A percentile compares a stretch with the other conserved stretches of the same genome.
phyloP scores from a whole-genome alignment of 2,888 invertebrate species.

The Cylindroiulus punctatus region DNA sequence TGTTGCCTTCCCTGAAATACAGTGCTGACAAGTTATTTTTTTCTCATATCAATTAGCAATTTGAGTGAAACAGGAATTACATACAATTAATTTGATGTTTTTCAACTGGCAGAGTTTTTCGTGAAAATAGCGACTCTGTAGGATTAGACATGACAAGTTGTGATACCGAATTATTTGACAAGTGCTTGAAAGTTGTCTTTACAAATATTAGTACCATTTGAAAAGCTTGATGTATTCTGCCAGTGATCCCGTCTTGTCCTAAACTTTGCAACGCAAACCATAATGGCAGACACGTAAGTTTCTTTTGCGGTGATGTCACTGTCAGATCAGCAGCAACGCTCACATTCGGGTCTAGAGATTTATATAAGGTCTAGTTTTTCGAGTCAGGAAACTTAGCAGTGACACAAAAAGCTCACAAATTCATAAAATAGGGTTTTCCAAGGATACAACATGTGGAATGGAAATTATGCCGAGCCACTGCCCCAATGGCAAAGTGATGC shows the following conservation, averaged over 20 bases:
- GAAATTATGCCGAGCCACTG: slow-evolving; percentile 93
- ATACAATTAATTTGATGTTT: slow-evolving; percentile 78
- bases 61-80: slow-evolving; percentile 61
- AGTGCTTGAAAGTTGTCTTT: background rate
- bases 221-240: slow-evolving; percentile 79
- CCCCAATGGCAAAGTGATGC: slow-evolving; percentile 88
- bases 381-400: slow-evolving; percentile 5
- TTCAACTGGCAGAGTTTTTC: slow-evolving; percentile 67
- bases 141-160: slow-evolving; percentile 53
- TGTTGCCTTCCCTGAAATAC: slow-evolving; percentile 59
- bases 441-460: slow-evolving; percentile 81
- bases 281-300: slow-evolving; percentile 81
- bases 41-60: background rate
- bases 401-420: slow-evolving; percentile 49
- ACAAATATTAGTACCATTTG: slow-evolving; percentile 69
- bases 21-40: background rate
- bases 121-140: slow-evolving; percentile 52
- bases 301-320: slow-evolving; percentile 69
- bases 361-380: slow-evolving; percentile 68
- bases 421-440: slow-evolving; percentile 65
- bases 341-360: slow-evolving; percentile 63
- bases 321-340: slow-evolving; percentile 71
- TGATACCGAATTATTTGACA: too few relatives aligned
- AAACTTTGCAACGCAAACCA: slow-evolving; percentile 76
- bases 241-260: slow-evolving; percentile 75